Evolutionary conservation across 2,888 invertebrate species (phyloP), one percentile per base, ranked within the genome.

Genomic region (Trisateles emortualis): DNA sequence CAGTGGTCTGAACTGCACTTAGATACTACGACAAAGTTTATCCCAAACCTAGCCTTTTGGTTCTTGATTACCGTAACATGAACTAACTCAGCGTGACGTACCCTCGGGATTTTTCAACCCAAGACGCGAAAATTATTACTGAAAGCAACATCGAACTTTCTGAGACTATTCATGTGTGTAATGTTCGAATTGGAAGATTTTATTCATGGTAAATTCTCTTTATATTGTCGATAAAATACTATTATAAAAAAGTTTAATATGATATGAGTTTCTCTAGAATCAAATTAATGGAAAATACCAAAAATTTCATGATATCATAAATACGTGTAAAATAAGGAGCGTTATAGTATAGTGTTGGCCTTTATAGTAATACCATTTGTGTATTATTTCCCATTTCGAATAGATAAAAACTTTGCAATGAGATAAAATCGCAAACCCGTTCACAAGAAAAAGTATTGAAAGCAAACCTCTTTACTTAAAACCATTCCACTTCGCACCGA

Each of bases 1-100:
- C 69, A 13, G 52, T 52, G 64, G 69, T 69, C 59, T 59, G 48
- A 62, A 51, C 41, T 61, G 63, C 67, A 72, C 73, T 73, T 60
- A 60, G 49, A 72, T 74, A 53, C 51, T 44, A 47, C 65, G 66
- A 61, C 57, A 66, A 78, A 76, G 72, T 76, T 74, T 64, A 68
- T 48, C 64, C n/a, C 60, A 48, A 70, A 75, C 68, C 66, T 62
- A 74, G 72, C 67, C 59, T 67, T 74, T 68, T 49, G 65, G 59
- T 58, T 49, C 68, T 58, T 66, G 73, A 66, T 68, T 64, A 68
- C 63, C 52, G 60, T 42, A 49, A 51, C 63, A 66, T 59, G 50
- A 63, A 64, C 49, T 51, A 68, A 65, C 60, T 68, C 45, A 39
- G 41, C 52, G 52, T 69, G 61, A 66, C 67, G 57, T 33, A 61